Evolutionary conservation across 1,140 invertebrate species (phyloP).

Genomic region (Nasonia giraulti): DNA sequence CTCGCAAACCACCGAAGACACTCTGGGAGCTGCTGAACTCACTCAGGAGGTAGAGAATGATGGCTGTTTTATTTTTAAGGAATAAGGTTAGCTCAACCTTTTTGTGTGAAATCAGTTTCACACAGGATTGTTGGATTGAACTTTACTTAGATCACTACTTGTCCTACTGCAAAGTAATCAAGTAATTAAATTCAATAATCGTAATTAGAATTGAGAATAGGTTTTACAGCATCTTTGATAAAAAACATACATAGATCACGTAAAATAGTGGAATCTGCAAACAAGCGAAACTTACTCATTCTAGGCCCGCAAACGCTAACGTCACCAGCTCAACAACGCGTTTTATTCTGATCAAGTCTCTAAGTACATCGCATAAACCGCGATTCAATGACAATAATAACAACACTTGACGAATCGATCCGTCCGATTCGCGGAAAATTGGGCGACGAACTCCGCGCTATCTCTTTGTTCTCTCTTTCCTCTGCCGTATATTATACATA

Average conservation of each 20-base stretch:
- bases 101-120: conserved; percentile 18
- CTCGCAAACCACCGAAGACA: conserved; percentile 54
- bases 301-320: too few species aligned
- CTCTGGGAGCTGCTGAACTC: conserved; percentile 64
- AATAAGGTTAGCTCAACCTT: neutral
- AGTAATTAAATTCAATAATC: too few species aligned
- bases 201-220: too few species aligned
- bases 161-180: too few species aligned
- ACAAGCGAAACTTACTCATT: too few species aligned
- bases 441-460: neutral
- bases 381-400: neutral
- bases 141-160: neutral
- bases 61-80: conserved; percentile 39
- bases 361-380: neutral
- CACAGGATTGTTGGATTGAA: conserved; percentile 27
- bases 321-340: too few species aligned
- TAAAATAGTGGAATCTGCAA: too few species aligned
- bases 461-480: neutral
- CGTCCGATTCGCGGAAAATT: neutral
- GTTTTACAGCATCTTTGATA: too few species aligned
- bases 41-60: conserved; percentile 73
- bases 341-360: neutral
- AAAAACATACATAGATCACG: too few species aligned
- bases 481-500: neutral
- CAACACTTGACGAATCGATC: neutral